These are phyloP conservation scores for Spheniscus mendiculus DNA, from an alignment of 2,113 vertebrate species.

Conservation along the genomic window DNA sequence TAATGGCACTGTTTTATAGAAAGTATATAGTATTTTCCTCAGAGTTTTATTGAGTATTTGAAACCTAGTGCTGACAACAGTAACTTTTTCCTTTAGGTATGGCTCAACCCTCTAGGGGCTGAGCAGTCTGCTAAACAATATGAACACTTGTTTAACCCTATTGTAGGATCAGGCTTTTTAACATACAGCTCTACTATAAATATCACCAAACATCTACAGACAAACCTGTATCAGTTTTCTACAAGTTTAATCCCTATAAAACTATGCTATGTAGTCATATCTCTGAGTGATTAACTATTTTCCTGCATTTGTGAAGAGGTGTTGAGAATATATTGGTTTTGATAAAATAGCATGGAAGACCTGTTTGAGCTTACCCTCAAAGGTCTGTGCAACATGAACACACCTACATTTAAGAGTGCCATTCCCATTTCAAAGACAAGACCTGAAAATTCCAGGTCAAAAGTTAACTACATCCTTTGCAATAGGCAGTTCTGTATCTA, in stretches of 20 bases:
- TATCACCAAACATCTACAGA: neutral
- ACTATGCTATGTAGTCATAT: neutral
- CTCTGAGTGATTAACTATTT: neutral
- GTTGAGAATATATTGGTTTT: neutral
- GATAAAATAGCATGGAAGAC: neutral
- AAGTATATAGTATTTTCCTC: neutral
- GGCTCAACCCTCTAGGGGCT: neutral
- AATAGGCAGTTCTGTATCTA: neutral
- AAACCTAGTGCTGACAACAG: neutral
- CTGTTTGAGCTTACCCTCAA: neutral
- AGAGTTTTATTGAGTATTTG: neutral
- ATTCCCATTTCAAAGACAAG: neutral
- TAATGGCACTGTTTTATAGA: neutral
- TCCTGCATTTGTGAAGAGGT: neutral
- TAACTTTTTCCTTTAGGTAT: neutral
- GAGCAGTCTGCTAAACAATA: neutral
- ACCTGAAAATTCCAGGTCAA: neutral
- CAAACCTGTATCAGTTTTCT: neutral
- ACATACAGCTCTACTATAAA: neutral
- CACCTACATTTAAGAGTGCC: neutral
- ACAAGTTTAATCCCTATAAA: neutral
- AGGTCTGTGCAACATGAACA: neutral
- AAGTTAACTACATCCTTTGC: neutral
- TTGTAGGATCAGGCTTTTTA: neutral
- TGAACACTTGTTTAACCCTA: neutral